Evolutionary conservation across 2,797 vertebrate genomes (phyloP).

Genomic region (Tragelaphus eurycerus): DNA sequence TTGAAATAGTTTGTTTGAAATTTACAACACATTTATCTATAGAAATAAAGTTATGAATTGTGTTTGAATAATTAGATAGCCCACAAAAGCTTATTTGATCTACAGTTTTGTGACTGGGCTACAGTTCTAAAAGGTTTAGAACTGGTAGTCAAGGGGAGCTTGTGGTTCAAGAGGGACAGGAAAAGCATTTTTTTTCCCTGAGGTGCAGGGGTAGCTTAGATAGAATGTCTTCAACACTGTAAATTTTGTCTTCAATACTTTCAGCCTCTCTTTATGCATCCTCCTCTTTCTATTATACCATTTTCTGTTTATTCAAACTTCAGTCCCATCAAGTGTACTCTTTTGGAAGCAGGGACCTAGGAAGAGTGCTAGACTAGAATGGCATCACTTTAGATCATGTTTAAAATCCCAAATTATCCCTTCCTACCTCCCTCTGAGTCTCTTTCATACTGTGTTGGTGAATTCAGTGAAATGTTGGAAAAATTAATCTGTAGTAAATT

Average conservation of each 20-base stretch:
- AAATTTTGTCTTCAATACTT: not conserved
- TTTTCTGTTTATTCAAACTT: not conserved
- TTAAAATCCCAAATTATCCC: not conserved
- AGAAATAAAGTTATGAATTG: constrained; percentile 61
- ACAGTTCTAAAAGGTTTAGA: not conserved
- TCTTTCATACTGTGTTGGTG: not conserved
- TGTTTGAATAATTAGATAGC: not conserved
- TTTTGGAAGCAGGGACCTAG: not conserved
- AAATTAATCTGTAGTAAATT: not conserved
- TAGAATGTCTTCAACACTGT: not conserved
- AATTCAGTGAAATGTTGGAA: not conserved
- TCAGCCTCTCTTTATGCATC: not conserved
- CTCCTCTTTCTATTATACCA: not conserved
- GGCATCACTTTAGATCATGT: not conserved
- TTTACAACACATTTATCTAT: constrained; percentile 59
- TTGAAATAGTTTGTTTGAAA: constrained; percentile 68
- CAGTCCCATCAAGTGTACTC: not conserved
- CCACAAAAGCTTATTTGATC: constrained; percentile 16
- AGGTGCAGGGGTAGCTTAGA: not conserved
- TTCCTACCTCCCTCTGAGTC: not conserved
- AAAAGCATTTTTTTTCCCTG: not conserved
- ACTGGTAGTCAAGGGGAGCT: too few relatives aligned
- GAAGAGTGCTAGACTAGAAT: not conserved
- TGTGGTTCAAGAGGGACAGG: not conserved
- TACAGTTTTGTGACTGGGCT: not conserved